Evolutionary conservation across 2,888 invertebrate genomes (phyloP), one percentile per base, ranked within the genome.

Genomic region (Nomada ruficornis): DNA sequence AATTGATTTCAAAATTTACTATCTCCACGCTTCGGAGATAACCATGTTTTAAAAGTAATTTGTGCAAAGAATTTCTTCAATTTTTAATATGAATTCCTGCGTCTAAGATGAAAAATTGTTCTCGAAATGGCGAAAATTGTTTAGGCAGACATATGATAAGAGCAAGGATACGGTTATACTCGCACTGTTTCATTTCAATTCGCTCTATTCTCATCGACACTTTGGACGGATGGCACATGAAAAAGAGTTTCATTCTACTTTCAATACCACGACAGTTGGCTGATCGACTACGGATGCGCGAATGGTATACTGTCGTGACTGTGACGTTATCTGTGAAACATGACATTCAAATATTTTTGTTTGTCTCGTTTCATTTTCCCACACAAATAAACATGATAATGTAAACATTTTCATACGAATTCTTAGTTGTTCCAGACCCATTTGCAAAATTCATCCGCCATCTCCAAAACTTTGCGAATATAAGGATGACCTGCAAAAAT

Each of bases 61-160:
- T 7, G 36, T 5, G 36, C 36, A 36, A 36, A 7, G 36, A 36
- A 36, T 36, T 36, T 36, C 36, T 36, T 36, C 36, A 36, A 36
- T 36, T 36, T 36, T 36, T 36, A 36, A 36, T 36, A 36, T 7
- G 36, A 36, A 36, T 7, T 36, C 5, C 36, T 36, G 36, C 7
- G 36, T 7, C 36, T 36, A 7, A 36, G 36, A 7, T 36, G 36
- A 36, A 7, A 7, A 5, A 36, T 36, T 36, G 62, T 76, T 57
- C 79, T 84, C 77, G 81, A 81, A 81, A 82, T 84, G 77, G 84
- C 81, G 84, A 84, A 84, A 85, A 81, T 85, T 77, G 68, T 79
- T 84, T 84, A 85, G 23, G 64, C 29, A 13, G 36, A 42, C 26
- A 47, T 63, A 47, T 63, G 44, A 23, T 59, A 26, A 55, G 59